Evolutionary conservation across 2,113 vertebrate species (phyloP).

Genomic region (Neolamprologus brichardi): DNA sequence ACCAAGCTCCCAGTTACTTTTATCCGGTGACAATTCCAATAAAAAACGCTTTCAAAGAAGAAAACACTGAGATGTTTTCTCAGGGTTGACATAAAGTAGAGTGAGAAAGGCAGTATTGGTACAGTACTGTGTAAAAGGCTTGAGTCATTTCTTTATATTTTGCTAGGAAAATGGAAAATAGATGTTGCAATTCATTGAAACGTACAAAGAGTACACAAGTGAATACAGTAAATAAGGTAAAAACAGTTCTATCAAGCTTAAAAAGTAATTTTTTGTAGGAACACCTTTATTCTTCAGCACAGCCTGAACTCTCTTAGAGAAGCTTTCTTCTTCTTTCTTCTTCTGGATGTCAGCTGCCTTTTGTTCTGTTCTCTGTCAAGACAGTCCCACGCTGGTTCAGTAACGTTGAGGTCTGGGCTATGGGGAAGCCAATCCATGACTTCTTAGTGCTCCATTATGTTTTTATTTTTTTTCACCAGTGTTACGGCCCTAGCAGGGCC

Average conservation of each 20-base stretch:
- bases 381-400: neutral
- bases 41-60: neutral
- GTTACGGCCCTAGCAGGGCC: no score
- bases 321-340: neutral
- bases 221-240: neutral
- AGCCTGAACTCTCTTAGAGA: neutral
- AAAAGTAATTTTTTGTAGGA: neutral
- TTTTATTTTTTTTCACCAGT: fast-evolving
- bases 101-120: neutral
- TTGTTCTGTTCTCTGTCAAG: neutral
- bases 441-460: neutral
- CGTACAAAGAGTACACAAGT: neutral
- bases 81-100: neutral
- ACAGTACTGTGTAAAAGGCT: neutral
- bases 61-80: neutral
- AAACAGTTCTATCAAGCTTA: neutral
- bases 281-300: neutral
- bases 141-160: neutral
- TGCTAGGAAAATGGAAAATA: neutral
- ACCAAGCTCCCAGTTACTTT: neutral
- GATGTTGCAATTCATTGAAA: neutral
- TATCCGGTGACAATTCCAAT: neutral
- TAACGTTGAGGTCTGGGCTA: neutral
- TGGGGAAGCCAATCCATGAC: neutral
- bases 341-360: neutral